Base-by-base conservation (phyloP, 2,797 vertebrate species). In the Varecia variegata region DNA sequence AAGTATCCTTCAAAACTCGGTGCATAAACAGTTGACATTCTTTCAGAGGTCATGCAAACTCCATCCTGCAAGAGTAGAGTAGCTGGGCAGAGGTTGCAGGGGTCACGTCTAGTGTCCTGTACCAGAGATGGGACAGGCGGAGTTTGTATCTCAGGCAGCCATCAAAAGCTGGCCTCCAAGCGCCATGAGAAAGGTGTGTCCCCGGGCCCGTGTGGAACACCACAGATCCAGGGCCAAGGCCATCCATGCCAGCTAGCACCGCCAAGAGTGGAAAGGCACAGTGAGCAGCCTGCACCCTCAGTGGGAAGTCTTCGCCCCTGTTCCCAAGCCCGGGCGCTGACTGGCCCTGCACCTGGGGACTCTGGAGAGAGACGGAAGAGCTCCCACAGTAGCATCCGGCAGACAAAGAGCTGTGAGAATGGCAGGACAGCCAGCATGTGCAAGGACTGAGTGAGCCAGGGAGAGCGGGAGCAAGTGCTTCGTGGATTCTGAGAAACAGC, bases 211-310 rank as follows among this genome's bases (percentile, higher is more conserved):
- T 13, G 8, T 9, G 74, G 15, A 40, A 40, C 0, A 8, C 20
- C 0, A 0, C 38, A 91, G 74, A 40, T 7, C 70, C 40, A 43
- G 0, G 0, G 76, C 82, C 45, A 87, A 67, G 52, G 30, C 32
- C 21, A 4, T 45, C 21, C 20, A 0, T 0, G 1, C 38, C n/a
- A 67, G 43, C 50, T 27, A 38, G 62, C 14, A 11, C 0, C 0
- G 45, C 30, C 52, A 58, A 65, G n/a, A 68, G 9, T 5, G 11
- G 60, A 62, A 30, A 6, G 18, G 32, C 65, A 25, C 21, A 38
- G 84, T 13, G 79, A 87, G 82, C 30, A 50, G 80, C 38, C 54
- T 73, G 56, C 35, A 8, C 43, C 47, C 52, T 65, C 0, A 0
- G 17, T 23, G 76, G 54, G 43, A 50, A 74, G 82, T 47, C 30